Percentiles rank a stretch among this genome's conserved stretches.
Evolutionary conservation across 2,797 vertebrate species (phyloP).

Genomic region (Heteromormyrus szaboi): DNA sequence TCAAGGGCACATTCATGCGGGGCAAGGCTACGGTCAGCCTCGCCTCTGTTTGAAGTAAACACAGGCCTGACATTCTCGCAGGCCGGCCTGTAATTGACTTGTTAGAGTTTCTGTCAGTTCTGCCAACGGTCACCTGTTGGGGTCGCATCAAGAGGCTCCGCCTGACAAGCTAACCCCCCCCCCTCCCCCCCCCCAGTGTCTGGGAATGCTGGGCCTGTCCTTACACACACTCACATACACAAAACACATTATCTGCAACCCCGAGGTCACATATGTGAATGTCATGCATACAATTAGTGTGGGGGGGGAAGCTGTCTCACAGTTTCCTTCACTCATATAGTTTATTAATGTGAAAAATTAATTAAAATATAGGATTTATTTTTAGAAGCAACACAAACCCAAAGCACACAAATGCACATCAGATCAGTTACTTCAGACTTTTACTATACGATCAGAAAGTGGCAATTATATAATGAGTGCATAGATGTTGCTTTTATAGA

Average conservation of each 20-base stretch:
- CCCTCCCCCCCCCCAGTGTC: neutral
- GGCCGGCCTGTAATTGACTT: slow-evolving; percentile 31
- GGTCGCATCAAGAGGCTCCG: slow-evolving; percentile 22
- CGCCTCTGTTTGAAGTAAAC: neutral
- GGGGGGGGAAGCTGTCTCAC: neutral
- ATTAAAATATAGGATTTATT: neutral
- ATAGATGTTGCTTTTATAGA: neutral
- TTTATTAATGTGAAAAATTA: neutral
- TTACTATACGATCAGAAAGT: neutral
- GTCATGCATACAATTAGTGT: neutral
- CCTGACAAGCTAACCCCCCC: slow-evolving; percentile 1
- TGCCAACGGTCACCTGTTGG: slow-evolving; percentile 28
- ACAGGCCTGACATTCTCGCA: slow-evolving; percentile 26
- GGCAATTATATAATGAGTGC: neutral
- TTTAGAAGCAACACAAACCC: neutral
- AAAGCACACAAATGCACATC: neutral
- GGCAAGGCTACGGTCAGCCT: neutral
- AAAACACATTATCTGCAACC: slow-evolving; percentile 12
- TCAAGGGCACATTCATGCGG: slow-evolving; percentile 22
- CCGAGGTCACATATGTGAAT: neutral
- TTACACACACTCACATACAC: slow-evolving; percentile 7
- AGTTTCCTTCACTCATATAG: neutral
- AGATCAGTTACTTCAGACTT: neutral
- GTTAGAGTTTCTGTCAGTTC: slow-evolving; percentile 32
- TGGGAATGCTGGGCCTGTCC: neutral